phyloP scores from a whole-genome alignment of 1,140 invertebrate genomes.

The Lycorma delicatula region DNA sequence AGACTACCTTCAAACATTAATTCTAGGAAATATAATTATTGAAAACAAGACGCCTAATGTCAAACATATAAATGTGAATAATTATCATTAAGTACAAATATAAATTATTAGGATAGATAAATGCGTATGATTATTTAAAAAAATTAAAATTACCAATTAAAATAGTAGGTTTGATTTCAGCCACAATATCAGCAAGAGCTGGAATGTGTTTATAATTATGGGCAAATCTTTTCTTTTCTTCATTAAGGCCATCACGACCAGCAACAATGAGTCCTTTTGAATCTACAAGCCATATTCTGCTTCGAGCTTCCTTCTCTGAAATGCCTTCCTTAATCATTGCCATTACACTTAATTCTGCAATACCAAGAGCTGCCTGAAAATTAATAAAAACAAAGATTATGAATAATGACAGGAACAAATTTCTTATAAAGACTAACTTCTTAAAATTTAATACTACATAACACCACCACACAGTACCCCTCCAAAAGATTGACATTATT shows the following conservation, averaged over 20 bases:
- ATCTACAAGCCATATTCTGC: slow-evolving; percentile 63
- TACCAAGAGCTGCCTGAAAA: slow-evolving; percentile 69
- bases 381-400: background rate
- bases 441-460: too few relatives aligned
- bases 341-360: slow-evolving; percentile 77
- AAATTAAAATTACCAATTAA: slow-evolving; percentile 59
- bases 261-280: slow-evolving; percentile 71
- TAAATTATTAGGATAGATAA: too few relatives aligned
- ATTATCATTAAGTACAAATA: too few relatives aligned
- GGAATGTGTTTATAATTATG: slow-evolving; percentile 58
- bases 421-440: too few relatives aligned
- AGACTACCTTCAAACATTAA: too few relatives aligned
- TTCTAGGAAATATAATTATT: too few relatives aligned
- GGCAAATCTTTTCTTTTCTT: slow-evolving; percentile 69
- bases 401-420: background rate
- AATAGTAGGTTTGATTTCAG: slow-evolving; percentile 67
- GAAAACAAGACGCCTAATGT: too few relatives aligned
- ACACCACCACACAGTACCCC: too few relatives aligned
- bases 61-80: too few relatives aligned
- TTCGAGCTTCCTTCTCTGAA: slow-evolving; percentile 55
- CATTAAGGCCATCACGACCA: slow-evolving; percentile 60
- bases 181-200: slow-evolving; percentile 66
- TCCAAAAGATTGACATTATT: too few relatives aligned
- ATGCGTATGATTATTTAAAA: background rate
- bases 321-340: slow-evolving; percentile 78